Percentiles rank a stretch among this genome's conserved stretches.
Conservation (phyloP, 1,140 invertebrate genomes). For the Lysiphlebus fabarum region DNA sequence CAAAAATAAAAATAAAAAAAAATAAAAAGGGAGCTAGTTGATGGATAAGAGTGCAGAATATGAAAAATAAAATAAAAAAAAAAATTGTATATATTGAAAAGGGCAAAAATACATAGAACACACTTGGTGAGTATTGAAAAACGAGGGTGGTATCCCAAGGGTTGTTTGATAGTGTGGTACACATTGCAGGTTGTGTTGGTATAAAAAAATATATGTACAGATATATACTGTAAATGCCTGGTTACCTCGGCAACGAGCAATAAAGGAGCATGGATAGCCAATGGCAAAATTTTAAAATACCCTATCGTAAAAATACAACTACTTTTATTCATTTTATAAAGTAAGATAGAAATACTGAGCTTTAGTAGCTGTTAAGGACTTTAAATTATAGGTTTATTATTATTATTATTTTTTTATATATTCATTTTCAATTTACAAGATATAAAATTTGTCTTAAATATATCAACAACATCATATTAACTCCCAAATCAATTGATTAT, state of each 20-base stretch:
- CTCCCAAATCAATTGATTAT: too few species aligned
- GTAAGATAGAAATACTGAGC: conserved; percentile 33
- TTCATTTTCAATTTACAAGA: too few species aligned
- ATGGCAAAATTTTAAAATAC: conserved; percentile 51
- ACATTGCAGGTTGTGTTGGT: conserved; percentile 24
- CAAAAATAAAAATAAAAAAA: too few species aligned
- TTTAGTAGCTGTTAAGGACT: conserved; percentile 56
- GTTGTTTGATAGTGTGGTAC: not conserved
- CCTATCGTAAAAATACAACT: conserved; percentile 50
- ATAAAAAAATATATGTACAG: conserved; percentile 24
- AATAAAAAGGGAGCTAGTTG: too few species aligned
- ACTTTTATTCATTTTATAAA: conserved; percentile 46
- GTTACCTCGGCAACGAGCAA: conserved; percentile 53
- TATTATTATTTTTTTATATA: too few species aligned
- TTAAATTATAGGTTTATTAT: too few species aligned
- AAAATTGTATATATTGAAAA: not conserved
- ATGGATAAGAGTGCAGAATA: too few species aligned
- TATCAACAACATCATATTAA: too few species aligned
- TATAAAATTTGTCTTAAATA: too few species aligned
- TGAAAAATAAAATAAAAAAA: conserved; percentile 2
- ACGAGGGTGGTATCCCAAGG: conserved; percentile 11
- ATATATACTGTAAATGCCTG: conserved; percentile 28
- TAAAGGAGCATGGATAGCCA: conserved; percentile 54
- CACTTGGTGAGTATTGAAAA: conserved; percentile 18
- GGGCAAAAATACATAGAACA: conserved; percentile 6